Evolutionary conservation across 2,888 invertebrate genomes (phyloP).

Genomic region (Nematopogon swammerdamellus): DNA sequence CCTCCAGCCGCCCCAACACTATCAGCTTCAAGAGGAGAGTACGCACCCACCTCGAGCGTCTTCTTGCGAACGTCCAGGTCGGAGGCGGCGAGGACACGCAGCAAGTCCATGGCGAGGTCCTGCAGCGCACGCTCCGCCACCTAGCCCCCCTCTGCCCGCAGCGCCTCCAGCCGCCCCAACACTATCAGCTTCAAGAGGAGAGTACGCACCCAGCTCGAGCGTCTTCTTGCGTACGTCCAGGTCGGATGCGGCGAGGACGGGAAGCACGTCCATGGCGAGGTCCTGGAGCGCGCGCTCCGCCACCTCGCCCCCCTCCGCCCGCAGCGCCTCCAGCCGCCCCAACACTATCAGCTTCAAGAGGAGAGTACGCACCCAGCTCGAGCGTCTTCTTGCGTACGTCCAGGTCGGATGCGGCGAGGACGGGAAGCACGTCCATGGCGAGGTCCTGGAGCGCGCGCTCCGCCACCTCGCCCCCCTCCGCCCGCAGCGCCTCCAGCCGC

Average conservation of each 20-base stretch:
- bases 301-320: too few relatives aligned
- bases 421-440: slow-evolving; percentile 97
- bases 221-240: slow-evolving; percentile 92
- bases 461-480: too few relatives aligned
- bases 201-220: too few relatives aligned
- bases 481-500: too few relatives aligned
- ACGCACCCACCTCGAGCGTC: slow-evolving; percentile 71
- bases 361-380: too few relatives aligned
- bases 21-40: too few relatives aligned
- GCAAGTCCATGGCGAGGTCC: slow-evolving; percentile 95
- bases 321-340: too few relatives aligned
- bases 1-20: too few relatives aligned
- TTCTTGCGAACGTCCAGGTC: slow-evolving; percentile 93
- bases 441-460: slow-evolving; percentile 78
- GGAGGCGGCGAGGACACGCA: slow-evolving; percentile 87
- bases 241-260: slow-evolving; percentile 90
- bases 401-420: slow-evolving; percentile 88
- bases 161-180: too few relatives aligned
- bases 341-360: too few relatives aligned
- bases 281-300: slow-evolving; percentile 77
- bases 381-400: slow-evolving; percentile 90
- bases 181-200: too few relatives aligned
- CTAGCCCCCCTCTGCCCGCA: too few relatives aligned
- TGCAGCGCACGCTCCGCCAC: slow-evolving; percentile 74
- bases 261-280: slow-evolving; percentile 95